A percentile compares a stretch with the other conserved stretches of the same genome.
Conservation (phyloP, 2,888 invertebrate species). For the Unio pictorum region DNA sequence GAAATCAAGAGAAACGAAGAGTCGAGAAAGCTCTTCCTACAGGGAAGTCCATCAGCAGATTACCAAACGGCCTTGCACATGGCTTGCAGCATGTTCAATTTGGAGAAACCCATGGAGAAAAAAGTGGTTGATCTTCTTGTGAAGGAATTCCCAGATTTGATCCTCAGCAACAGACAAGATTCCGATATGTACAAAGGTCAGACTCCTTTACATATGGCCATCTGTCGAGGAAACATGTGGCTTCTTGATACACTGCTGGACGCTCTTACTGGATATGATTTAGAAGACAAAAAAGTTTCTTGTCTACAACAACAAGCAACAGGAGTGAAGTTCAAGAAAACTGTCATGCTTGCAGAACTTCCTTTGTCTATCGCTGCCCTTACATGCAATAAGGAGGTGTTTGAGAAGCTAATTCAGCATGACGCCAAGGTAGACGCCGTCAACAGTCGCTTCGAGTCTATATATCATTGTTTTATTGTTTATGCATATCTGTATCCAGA, state of each 20-base stretch:
- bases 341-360: slow-evolving; percentile 47
- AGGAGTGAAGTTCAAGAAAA: slow-evolving; percentile 32
- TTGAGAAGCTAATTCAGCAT: slow-evolving; percentile 28
- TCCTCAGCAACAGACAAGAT: slow-evolving; percentile 17
- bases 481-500: slow-evolving; percentile 42
- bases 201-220: slow-evolving; percentile 41
- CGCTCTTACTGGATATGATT: slow-evolving; percentile 7
- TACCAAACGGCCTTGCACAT: slow-evolving; percentile 21
- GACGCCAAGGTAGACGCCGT: slow-evolving; percentile 31
- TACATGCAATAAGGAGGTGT: slow-evolving; percentile 32
- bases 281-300: slow-evolving; percentile 14
- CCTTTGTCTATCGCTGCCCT: slow-evolving; percentile 42
- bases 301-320: slow-evolving; percentile 26
- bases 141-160: slow-evolving; percentile 17
- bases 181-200: slow-evolving; percentile 36
- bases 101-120: slow-evolving; percentile 12
- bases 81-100: slow-evolving; percentile 14
- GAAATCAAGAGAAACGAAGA: no score
- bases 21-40: no score
- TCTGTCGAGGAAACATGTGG: slow-evolving; percentile 35
- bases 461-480: slow-evolving; percentile 17
- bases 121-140: slow-evolving; percentile 11
- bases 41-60: no score
- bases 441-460: slow-evolving; percentile 11
- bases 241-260: slow-evolving; percentile 20